Evolutionary conservation across 2,797 vertebrate genomes (phyloP).

Genomic region (Melanotaenia boesemani): DNA sequence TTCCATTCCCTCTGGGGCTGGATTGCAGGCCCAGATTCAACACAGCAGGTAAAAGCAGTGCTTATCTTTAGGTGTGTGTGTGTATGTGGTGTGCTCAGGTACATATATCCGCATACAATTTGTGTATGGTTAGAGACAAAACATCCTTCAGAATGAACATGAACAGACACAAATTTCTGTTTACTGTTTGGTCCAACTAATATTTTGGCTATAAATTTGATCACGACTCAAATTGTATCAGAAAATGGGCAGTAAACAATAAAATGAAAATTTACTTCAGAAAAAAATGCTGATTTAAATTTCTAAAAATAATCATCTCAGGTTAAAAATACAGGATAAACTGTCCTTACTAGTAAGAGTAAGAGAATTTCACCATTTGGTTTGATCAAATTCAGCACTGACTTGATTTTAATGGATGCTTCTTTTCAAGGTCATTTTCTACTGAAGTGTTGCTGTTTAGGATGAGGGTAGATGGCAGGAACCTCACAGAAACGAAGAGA

Average conservation of each 20-base stretch:
- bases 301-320: neutral
- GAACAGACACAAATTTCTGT: neutral
- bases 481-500: too few relatives aligned
- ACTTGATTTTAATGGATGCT: too few relatives aligned
- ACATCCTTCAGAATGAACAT: conserved; percentile 15
- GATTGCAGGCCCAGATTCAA: conserved; percentile 63
- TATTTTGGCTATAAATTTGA: neutral
- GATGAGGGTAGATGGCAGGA: too few relatives aligned
- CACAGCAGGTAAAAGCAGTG: conserved; percentile 48
- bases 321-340: neutral
- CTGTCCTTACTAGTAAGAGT: neutral
- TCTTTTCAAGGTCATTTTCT: too few relatives aligned
- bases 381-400: too few relatives aligned
- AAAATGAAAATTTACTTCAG: neutral
- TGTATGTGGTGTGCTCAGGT: neutral
- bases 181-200: neutral
- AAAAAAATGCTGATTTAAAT: neutral
- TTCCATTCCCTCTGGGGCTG: conserved; percentile 51
- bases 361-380: too few relatives aligned
- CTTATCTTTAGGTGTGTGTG: conserved; percentile 24
- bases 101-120: conserved; percentile 3
- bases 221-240: neutral
- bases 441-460: too few relatives aligned
- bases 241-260: neutral
- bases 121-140: conserved; percentile 12